Conservation (phyloP, 37 sponge, comb jelly and placozoan species). For the Hormiphora californensis region DNA sequence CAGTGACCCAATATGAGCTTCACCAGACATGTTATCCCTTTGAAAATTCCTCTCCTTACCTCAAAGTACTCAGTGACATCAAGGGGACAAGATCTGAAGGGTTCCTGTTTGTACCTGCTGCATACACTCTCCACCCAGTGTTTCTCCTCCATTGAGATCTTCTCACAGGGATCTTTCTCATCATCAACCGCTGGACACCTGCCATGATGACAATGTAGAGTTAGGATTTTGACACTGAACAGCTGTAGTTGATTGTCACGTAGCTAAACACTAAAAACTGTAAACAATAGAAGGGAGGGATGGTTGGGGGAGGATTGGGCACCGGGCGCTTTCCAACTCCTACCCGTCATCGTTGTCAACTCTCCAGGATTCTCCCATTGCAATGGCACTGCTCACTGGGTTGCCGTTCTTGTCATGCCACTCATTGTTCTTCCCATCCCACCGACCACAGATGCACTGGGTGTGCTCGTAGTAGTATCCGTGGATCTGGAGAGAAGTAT, state of each 20-base stretch:
- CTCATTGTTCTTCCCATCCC: conserved; percentile 40
- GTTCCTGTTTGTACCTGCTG: conserved; percentile 25
- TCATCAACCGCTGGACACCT: not conserved
- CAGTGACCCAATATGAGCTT: not conserved
- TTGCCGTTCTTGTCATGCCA: not conserved
- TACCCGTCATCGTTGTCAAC: not conserved
- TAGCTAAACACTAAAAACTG: too few relatives aligned
- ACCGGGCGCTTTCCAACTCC: too few relatives aligned
- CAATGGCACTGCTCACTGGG: not conserved
- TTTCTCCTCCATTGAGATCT: not conserved
- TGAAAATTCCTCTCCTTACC: not conserved
- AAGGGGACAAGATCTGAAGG: conserved; percentile 9
- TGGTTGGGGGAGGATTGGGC: too few relatives aligned
- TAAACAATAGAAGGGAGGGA: too few relatives aligned
- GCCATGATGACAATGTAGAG: too few relatives aligned
- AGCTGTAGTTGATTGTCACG: too few relatives aligned
- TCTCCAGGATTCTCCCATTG: not conserved
- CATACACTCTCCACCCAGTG: conserved; percentile 40
- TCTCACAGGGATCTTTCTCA: conserved; percentile 4
- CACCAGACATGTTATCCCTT: not conserved
- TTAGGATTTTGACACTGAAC: too few relatives aligned
- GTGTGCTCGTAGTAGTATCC: conserved; percentile 38
- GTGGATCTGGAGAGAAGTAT: not conserved
- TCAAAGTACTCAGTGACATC: not conserved
- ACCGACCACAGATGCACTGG: conserved; percentile 7